Conservation (phyloP, 2,888 invertebrate species). For the Pristionchus maxplancki region DNA sequence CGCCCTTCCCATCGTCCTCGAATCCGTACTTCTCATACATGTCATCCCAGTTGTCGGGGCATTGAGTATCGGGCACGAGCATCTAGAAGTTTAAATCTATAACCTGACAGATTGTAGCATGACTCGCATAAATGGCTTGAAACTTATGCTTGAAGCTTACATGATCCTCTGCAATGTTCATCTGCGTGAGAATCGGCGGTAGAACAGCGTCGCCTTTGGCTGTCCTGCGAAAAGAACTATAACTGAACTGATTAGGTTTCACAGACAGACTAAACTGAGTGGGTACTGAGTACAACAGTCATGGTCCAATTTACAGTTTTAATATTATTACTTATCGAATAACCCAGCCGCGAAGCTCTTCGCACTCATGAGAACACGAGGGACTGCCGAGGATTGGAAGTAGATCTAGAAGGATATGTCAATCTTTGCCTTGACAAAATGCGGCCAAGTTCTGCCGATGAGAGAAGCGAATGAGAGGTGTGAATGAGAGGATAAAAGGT, state of each 20-base stretch:
- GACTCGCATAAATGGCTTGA: no score
- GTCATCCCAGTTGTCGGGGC: slow-evolving; percentile 31
- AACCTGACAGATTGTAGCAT: no score
- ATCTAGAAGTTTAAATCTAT: background rate
- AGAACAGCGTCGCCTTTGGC: background rate
- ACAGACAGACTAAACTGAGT: background rate
- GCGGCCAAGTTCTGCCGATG: no score
- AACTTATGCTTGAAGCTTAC: background rate
- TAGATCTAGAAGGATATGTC: background rate
- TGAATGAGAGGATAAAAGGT: no score
- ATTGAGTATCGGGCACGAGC: background rate
- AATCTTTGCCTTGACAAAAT: no score
- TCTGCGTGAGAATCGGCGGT: slow-evolving; percentile 14
- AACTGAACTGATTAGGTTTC: background rate
- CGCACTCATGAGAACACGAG: slow-evolving; percentile 16
- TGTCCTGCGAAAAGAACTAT: background rate
- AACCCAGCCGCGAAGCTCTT: slow-evolving; percentile 33
- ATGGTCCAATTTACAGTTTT: background rate
- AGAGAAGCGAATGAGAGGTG: no score
- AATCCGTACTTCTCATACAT: slow-evolving; percentile 47
- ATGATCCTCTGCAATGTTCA: background rate
- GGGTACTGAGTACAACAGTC: background rate
- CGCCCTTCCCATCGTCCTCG: background rate
- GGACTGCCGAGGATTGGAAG: slow-evolving; percentile 32
- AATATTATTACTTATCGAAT: slow-evolving; percentile 7